Evolutionary conservation across 2,797 vertebrate genomes (phyloP).

Genomic region (Luscinia luscinia): DNA sequence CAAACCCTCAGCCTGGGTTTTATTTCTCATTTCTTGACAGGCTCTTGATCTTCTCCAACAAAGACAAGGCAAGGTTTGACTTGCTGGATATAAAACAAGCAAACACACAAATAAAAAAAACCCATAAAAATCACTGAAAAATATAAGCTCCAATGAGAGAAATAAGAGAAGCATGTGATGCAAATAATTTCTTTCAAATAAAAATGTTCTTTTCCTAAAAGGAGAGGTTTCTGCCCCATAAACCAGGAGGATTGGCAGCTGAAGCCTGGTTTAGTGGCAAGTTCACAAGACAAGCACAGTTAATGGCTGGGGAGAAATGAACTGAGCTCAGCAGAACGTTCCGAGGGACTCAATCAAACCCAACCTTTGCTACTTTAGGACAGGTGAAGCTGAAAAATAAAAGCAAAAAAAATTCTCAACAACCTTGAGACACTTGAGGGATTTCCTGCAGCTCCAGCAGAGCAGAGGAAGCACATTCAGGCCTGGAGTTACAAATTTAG

Average conservation of each 20-base stretch:
- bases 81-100: too few species aligned
- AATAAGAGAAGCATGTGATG: background rate
- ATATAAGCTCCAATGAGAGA: background rate
- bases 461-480: too few species aligned
- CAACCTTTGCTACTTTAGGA: background rate
- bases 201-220: background rate
- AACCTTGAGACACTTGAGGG: background rate
- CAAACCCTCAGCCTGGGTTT: too few species aligned
- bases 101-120: too few species aligned
- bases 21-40: too few species aligned
- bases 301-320: conserved; percentile 41
- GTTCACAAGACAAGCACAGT: background rate
- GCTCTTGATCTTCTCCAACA: too few species aligned
- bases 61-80: too few species aligned
- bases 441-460: background rate
- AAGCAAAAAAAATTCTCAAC: background rate
- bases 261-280: conserved; percentile 40
- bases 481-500: background rate
- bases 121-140: background rate
- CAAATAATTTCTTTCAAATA: conserved; percentile 27
- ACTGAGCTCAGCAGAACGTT: conserved; percentile 20
- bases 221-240: conserved; percentile 10
- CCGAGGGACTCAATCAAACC: conserved; percentile 10
- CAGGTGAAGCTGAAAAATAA: background rate
- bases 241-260: conserved; percentile 44